These are phyloP conservation scores for Diadromus collaris DNA, from an alignment of 2,888 invertebrate species.

Conservation along the genomic window DNA sequence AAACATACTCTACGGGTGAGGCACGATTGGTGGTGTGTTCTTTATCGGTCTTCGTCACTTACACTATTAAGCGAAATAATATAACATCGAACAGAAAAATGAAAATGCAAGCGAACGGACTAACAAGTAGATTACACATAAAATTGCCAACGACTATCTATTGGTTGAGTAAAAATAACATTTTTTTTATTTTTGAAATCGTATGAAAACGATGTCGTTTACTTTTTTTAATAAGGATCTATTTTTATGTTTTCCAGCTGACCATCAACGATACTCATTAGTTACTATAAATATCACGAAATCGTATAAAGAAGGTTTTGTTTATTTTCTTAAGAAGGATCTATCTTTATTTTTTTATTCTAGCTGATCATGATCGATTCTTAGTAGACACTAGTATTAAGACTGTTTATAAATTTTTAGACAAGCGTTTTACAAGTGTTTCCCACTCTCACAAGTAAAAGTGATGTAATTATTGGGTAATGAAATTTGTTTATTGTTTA, in stretches of 20 bases:
- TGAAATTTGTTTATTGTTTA: too few species aligned
- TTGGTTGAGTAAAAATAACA: conserved; percentile 19
- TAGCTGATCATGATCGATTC: too few species aligned
- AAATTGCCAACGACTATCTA: neutral
- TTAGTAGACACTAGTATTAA: neutral
- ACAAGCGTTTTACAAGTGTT: neutral
- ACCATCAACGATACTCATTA: neutral
- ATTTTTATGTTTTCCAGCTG: neutral
- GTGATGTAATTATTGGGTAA: neutral
- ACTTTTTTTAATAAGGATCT: conserved; percentile 25
- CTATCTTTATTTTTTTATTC: neutral
- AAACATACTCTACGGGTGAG: conserved; percentile 81
- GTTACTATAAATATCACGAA: neutral
- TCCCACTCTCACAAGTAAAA: too few species aligned
- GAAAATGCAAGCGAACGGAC: neutral
- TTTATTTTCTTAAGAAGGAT: neutral
- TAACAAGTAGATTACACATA: neutral
- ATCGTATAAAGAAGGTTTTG: neutral
- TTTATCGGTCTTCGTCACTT: conserved; percentile 69
- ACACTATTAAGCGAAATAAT: conserved; percentile 50
- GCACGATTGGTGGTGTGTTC: conserved; percentile 80
- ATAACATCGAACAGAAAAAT: conserved; percentile 21
- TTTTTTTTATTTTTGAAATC: too few species aligned
- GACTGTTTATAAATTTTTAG: neutral
- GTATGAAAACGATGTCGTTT: too few species aligned